Evolutionary conservation across 37 sponge, comb jelly and placozoan genomes (phyloP), one percentile per base, ranked within the genome.

Genomic region (Beroe forskalii): DNA sequence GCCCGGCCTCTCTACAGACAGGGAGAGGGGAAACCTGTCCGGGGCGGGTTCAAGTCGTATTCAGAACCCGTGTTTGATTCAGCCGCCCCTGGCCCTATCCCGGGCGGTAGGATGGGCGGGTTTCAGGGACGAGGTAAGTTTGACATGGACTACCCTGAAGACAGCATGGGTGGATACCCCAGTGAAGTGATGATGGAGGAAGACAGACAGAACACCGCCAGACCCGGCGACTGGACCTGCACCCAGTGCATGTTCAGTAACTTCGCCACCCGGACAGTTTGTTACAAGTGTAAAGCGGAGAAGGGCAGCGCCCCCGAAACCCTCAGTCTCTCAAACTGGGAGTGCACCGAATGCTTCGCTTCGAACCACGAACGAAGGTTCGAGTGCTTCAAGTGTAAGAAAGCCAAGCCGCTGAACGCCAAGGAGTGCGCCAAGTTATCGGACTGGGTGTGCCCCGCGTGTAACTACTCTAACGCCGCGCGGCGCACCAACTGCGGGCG

Each of bases 281-380:
- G 76, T 37, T 72, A 72, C 23, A 72, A 72, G 76, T 72, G 76
- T 22, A 4, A 37, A 3, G 30, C 20, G 8, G 76, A 35, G 3
- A 72, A 72, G 40, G 22, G 40, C 3, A 27, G 27, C 6, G 76
- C 76, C 2, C 76, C 76, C 38, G 40, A 38, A 22, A 72, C 76
- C 8, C 40, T 37, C 1, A 20, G 22, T 37, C 76, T 72, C 6
- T 6, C 19, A 22, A 72, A 72, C 9, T 72, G 76, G 76, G 76
- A 72, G 76, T 72, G 76, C 76, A 37, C 40, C 40, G 76, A 72
- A 12, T 72, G 76, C 76, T 72, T 72, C 30, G 76, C 76, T 12
- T 38, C 40, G 23, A 72, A 72, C 76, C 76, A 72, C 40, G 76
- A 72, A 22, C 4, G 40, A 32, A 72, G 76, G 23, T 38, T 72